These are phyloP conservation scores for Leptobrachium ailaonicum DNA, from an alignment of 2,113 vertebrate species.

Conservation along the genomic window DNA sequence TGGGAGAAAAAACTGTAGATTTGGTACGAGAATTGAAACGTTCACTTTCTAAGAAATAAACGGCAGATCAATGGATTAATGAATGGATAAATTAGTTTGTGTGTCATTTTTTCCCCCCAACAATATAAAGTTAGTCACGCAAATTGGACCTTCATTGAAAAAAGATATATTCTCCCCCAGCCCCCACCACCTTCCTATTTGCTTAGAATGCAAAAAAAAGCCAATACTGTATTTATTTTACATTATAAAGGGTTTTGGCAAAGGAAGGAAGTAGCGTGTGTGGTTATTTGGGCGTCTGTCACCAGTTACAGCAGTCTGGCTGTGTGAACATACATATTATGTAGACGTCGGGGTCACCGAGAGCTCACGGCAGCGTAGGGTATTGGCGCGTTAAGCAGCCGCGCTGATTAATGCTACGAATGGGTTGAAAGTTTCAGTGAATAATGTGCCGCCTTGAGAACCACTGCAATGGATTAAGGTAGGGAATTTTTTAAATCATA, in stretches of 20 bases:
- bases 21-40: no score
- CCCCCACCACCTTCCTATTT: slow-evolving; percentile 28
- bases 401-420: slow-evolving; percentile 20
- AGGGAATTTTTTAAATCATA: neutral
- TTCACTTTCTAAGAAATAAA: no score
- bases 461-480: neutral
- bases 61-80: no score
- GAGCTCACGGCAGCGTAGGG: slow-evolving; percentile 38
- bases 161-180: no score
- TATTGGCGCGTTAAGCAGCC: slow-evolving; percentile 1
- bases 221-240: slow-evolving; percentile 38
- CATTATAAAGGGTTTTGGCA: slow-evolving; percentile 48
- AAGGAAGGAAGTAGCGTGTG: slow-evolving; percentile 46
- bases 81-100: no score
- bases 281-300: slow-evolving; percentile 49
- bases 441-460: neutral
- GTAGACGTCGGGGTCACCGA: slow-evolving; percentile 37
- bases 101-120: no score
- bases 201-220: slow-evolving; percentile 40
- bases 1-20: no score
- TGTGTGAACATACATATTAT: slow-evolving; percentile 23
- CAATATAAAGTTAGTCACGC: no score
- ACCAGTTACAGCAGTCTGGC: slow-evolving; percentile 45
- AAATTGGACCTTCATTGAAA: no score
- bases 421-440: slow-evolving; percentile 23